phyloP scores from a whole-genome alignment of 2,888 invertebrate species.

The Mechanitis mazaeus region DNA sequence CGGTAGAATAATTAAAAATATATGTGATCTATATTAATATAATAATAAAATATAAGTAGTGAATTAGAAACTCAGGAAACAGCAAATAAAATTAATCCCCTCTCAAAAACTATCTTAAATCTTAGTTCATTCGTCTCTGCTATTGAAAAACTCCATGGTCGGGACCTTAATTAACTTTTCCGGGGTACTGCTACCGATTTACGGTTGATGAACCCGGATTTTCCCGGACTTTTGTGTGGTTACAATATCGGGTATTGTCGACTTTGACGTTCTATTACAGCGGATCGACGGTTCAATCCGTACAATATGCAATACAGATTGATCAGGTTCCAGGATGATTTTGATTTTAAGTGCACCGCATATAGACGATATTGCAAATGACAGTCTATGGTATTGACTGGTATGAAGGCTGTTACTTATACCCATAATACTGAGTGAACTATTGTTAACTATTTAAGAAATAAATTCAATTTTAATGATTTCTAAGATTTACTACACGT shows the following conservation, averaged over 20 bases:
- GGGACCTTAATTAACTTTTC: constrained; percentile 62
- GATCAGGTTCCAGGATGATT: constrained; percentile 3
- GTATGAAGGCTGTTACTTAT: too few species aligned
- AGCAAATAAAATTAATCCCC: background rate
- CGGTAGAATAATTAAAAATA: too few species aligned
- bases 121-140: constrained; percentile 33
- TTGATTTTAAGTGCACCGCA: background rate
- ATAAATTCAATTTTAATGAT: too few species aligned
- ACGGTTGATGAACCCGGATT: constrained; percentile 42
- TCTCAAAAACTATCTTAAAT: constrained; percentile 4
- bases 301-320: constrained; percentile 2
- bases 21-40: too few species aligned
- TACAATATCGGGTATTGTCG: constrained; percentile 52
- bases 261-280: constrained; percentile 6
- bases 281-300: constrained; percentile 3
- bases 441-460: too few species aligned
- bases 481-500: too few species aligned
- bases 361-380: background rate
- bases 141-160: constrained; percentile 50
- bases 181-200: constrained; percentile 57
- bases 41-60: background rate
- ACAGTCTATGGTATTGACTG: background rate
- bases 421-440: too few species aligned
- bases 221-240: constrained; percentile 58
- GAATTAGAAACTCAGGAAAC: background rate